Base-by-base conservation (phyloP, 2,113 vertebrate species). In the Malurus melanocephalus region DNA sequence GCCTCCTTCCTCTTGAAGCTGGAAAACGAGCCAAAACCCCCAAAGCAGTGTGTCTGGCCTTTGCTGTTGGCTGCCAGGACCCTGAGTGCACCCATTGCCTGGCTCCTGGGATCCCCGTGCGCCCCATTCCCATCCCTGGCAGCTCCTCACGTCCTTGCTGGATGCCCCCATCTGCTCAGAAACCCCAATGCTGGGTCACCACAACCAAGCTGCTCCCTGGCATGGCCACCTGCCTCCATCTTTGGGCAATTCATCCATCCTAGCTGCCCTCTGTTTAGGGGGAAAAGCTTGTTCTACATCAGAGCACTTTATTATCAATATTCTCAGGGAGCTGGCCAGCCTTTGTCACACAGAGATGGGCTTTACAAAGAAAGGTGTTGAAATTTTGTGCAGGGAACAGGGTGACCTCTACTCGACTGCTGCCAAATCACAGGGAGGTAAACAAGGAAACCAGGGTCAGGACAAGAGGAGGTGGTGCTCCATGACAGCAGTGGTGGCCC, bases 1-100 rank as follows among this genome's bases (percentile, higher is more conserved):
- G 43, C 43, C 69, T 94, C 61, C 89, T 95, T 95, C 96, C 79
- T 92, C 88, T 42, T 73, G 76, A 75, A 95, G 90, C 84, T 90
- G 52, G 43, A 91, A 92, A 77, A 59, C 2, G 32, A 93, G 92
- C 85, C 85, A 92, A 83, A 89, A 59, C 0, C 11, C 60, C 43
- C 49, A 30, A 67, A 88, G 68, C 43, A 88, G 32, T 2, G 4
- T 69, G 65, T 48, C 67, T 89, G 76, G 52, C 40, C 73, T 80
- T 30, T 66, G n/a, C 35, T 85, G 42, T n/a, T 66, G n/a, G 43
- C 85, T 93, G 64, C 68, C 55, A 85, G 42, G n/a, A 40, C 45
- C 18, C 26, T 55, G 48, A 45, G 5, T 67, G 28, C 30, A n/a
- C 5, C 23, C 6, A 0, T 6, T 69, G 42, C 33, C 60, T 32